Base-by-base conservation (phyloP, 2,797 vertebrate genomes). In the Buceros bicornis region DNA sequence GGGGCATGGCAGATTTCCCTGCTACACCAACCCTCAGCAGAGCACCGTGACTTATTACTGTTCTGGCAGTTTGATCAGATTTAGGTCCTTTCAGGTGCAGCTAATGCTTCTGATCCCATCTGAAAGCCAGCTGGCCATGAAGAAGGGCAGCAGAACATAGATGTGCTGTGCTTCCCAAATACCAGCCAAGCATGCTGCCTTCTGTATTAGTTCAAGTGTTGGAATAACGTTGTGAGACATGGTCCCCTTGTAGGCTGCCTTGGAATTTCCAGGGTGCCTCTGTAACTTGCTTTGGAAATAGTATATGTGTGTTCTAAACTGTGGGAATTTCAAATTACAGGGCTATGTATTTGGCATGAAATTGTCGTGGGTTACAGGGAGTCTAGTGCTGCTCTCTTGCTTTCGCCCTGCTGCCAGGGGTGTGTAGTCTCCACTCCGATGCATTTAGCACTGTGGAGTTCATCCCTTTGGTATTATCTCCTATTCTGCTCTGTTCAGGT, bases 251-350 rank as follows among this genome's bases (percentile, higher is more conserved):
- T 73, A 31, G 22, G 29, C 56, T 71, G 87, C 53, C 50, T 31
- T 82, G 85, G 71, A 87, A 87, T 93, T 93, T 87, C 67, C 71
- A 87, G 58, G 17, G 28, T 93, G 81, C 60, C 56, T 89, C 48
- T 67, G 40, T 54, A 42, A 60, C 42, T 87, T 89, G 67, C 87
- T 94, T 80, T 93, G 76, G 71, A 93, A 94, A 87, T 58, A 28
- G 20, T 73, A 1, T 84, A 42, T 70, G 40, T 73, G 40, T 73
- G 57, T 73, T 82, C 71, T 89, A 85, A 71, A 15, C 43, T 95
- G 87, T 82, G 64, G 48, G 85, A 90, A 70, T 87, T 71, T 74
- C 79, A 78, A 62, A 56, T 15, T 58, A 72, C 71, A 85, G 87
- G 58, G 66, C 81, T 89, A 29, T n/a, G 33, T 62, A 24, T 82